Evolutionary conservation across 2,797 vertebrate species (phyloP), one percentile per base, ranked within the genome.

Genomic region (Microctenopoma steveboyesi): DNA sequence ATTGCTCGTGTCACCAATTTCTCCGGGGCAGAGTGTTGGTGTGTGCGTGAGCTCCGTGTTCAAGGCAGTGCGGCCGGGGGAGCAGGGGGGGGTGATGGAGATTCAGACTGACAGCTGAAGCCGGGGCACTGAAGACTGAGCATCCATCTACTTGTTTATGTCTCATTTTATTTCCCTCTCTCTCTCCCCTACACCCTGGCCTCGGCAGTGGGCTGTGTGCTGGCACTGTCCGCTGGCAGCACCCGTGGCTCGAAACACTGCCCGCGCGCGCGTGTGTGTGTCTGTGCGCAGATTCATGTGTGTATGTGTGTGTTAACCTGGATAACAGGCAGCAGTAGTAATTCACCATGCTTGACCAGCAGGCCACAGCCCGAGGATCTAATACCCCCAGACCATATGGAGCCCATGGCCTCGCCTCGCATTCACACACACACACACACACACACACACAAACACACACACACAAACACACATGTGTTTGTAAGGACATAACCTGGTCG

Each of bases 111-210:
- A 91, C 80, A 89, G 71, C 27, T 79, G 70, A 83, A 88, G 68
- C 72, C 80, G 50, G 60, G 91, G 91, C 91, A 92, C 91, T 92
- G 92, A 90, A 87, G 91, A 94, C 89, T 94, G 92, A 94, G 92
- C 93, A 93, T 93, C 90, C 87, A 88, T 88, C 88, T 84, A 79
- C 86, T 87, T 90, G 88, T 89, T 92, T 89, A 84, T 87, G 82
- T 91, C 91, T 87, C 88, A 78, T 86, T 85, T 86, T 83, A 84
- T 85, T 74, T 83, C 27, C 72, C 67, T 65, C 65, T 56, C 64
- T 54, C 68, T 74, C 64, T 57, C 67, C 51, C 61, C 67, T 64
- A 43, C 78, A 67, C 76, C 35, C 67, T 66, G 65, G 80, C 68
- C 72, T 72, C 71, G 54, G 77, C 78, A 74, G 65, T 51, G 54